phyloP scores from a whole-genome alignment of 2,888 invertebrate genomes.

The Drosophila meridiana region DNA sequence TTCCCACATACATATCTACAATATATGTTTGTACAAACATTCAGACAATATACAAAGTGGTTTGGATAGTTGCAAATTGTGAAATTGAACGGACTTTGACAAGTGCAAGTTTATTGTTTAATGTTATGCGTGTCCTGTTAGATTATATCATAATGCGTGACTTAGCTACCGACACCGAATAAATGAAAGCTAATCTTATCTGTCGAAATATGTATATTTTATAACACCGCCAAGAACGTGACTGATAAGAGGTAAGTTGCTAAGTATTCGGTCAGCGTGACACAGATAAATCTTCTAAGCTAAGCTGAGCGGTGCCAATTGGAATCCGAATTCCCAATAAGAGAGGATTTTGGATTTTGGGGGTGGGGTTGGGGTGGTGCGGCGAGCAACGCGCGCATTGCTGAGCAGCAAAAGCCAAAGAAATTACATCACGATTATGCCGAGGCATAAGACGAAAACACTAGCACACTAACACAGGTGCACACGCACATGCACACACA shows the following conservation, averaged over 20 bases:
- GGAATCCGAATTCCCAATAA: neutral
- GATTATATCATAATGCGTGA: slow-evolving; percentile 39
- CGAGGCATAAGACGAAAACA: slow-evolving; percentile 56
- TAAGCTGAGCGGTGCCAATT: slow-evolving; percentile 4
- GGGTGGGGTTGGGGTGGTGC: neutral
- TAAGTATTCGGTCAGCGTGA: slow-evolving; percentile 28
- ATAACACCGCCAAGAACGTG: slow-evolving; percentile 68
- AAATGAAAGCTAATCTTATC: slow-evolving; percentile 66
- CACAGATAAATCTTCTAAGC: slow-evolving; percentile 20
- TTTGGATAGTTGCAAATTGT: slow-evolving; percentile 16
- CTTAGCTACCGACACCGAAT: slow-evolving; percentile 25
- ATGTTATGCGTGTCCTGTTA: slow-evolving; percentile 1
- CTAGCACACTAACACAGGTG: slow-evolving; percentile 10
- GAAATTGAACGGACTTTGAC: slow-evolving; percentile 32
- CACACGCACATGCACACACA: slow-evolving; percentile 3
- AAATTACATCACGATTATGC: slow-evolving; percentile 76
- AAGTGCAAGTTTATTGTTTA: slow-evolving; percentile 2
- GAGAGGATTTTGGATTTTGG: neutral
- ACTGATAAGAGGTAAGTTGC: slow-evolving; percentile 54
- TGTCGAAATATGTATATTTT: slow-evolving; percentile 10
- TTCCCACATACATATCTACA: neutral
- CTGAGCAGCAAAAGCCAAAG: slow-evolving; percentile 30
- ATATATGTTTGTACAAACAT: neutral
- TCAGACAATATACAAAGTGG: neutral
- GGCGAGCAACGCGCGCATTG: slow-evolving; percentile 63